Conservation (phyloP, 2,797 vertebrate species). For the Eleutherodactylus coqui region DNA sequence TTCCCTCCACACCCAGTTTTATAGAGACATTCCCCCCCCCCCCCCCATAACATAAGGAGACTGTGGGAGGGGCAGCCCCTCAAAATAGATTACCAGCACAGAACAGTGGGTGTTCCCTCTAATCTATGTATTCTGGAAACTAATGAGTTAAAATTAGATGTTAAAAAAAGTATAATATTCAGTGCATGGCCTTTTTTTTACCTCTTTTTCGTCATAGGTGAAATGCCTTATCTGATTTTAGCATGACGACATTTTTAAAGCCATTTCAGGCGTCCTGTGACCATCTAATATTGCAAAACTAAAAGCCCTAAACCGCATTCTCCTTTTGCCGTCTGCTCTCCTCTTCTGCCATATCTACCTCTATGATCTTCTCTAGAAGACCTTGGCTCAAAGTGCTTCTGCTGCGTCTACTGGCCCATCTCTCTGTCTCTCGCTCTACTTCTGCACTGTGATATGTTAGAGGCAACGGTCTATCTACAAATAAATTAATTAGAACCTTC, state of each 20-base stretch:
- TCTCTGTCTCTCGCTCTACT: background rate
- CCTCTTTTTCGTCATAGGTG: background rate
- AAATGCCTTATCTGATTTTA: background rate
- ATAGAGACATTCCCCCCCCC: slow-evolving; percentile 59
- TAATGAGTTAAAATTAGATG: background rate
- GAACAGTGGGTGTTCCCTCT: slow-evolving; percentile 9
- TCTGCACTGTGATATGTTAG: slow-evolving; percentile 3
- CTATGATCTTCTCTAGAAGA: slow-evolving; percentile 3
- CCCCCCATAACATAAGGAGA: slow-evolving; percentile 52
- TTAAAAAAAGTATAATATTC: background rate
- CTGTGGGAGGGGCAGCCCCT: slow-evolving; percentile 32
- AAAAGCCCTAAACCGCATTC: background rate
- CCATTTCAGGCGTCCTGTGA: background rate
- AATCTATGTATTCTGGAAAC: background rate
- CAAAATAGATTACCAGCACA: slow-evolving; percentile 11
- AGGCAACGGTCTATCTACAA: slow-evolving; percentile 51
- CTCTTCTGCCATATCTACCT: background rate
- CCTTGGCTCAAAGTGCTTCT: background rate
- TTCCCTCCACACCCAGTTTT: slow-evolving; percentile 59
- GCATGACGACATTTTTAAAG: background rate
- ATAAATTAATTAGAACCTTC: slow-evolving; percentile 56
- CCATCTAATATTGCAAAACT: background rate
- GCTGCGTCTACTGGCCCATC: slow-evolving; percentile 12
- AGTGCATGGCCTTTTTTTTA: background rate
- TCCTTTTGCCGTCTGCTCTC: background rate